Evolutionary conservation across 2,888 invertebrate species (phyloP).

Genomic region (Cantharis nigra): DNA sequence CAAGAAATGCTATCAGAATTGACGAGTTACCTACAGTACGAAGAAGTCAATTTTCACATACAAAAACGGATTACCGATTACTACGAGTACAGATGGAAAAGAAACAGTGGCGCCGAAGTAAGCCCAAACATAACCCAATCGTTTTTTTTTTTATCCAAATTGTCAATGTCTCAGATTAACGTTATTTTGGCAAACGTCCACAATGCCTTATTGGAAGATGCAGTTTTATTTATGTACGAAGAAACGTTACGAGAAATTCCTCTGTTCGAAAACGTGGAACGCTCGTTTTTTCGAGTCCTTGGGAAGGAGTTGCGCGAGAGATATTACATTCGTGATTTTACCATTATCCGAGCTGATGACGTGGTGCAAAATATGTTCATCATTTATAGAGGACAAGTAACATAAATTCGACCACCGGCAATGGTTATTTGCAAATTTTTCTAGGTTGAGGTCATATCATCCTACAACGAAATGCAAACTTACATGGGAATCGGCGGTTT

Average conservation of each 20-base stretch:
- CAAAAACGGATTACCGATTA: slow-evolving; percentile 56
- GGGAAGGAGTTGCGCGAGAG: slow-evolving; percentile 60
- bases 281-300: slow-evolving; percentile 61
- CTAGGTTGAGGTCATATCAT: slow-evolving; percentile 45
- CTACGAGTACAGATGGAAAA: slow-evolving; percentile 61
- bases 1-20: slow-evolving; percentile 30
- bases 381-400: slow-evolving; percentile 56
- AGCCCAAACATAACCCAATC: background rate
- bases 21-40: slow-evolving; percentile 29
- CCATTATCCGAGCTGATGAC: slow-evolving; percentile 58
- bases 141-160: background rate
- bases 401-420: too few relatives aligned
- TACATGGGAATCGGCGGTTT: slow-evolving; percentile 62
- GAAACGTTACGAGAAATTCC: slow-evolving; percentile 60
- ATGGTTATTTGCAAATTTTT: too few relatives aligned
- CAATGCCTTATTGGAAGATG: slow-evolving; percentile 61
- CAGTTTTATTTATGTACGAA: slow-evolving; percentile 60
- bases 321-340: slow-evolving; percentile 59
- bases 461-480: slow-evolving; percentile 60
- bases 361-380: slow-evolving; percentile 59
- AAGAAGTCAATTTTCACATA: slow-evolving; percentile 22
- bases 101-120: slow-evolving; percentile 56
- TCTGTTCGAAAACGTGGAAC: slow-evolving; percentile 59
- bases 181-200: slow-evolving; percentile 57
- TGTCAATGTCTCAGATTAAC: slow-evolving; percentile 28